Evolutionary conservation across 2,113 vertebrate species (phyloP), one percentile per base, ranked within the genome.

Genomic region (Todiramphus saurophagus): DNA sequence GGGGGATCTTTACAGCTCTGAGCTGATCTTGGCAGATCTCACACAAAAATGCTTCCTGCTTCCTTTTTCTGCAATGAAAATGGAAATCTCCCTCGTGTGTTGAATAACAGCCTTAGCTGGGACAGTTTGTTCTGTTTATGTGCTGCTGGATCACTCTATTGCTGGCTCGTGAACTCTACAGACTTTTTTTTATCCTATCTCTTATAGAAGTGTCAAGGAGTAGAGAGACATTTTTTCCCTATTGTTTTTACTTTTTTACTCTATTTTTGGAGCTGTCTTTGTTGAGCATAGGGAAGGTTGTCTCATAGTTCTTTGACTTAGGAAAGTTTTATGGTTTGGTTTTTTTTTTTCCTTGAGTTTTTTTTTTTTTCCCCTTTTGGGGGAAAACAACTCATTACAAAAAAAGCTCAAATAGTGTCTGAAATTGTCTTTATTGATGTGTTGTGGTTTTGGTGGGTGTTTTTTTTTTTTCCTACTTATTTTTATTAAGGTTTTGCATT

Each of bases 141-240:
- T 46, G 20, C 63, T 67, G 16, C 70, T 48, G 51, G 44, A 43
- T 93, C 64, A 31, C 43, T 86, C 39, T 76, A 6, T 13, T 43
- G 27, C 10, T 11, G 11, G 48, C 25, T 50, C 0, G 0, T 53
- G 48, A 80, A 16, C 50, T 3, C 72, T 46, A 24, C 0, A 33
- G 33, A 8, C 9, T 5, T 83, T n/a, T 50, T 62, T 35, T 19
- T 16, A 62, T 43, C 21, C 16, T 16, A 58, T 25, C 5, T 53
- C 14, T 62, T 53, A 23, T 0, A 16, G 13, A 85, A 73, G 3
- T 19, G 7, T 39, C 24, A 41, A 80, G 3, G 30, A 5, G 1
- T 43, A 76, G 35, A 39, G 10, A 20, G 25, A 31, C 6, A 5
- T 72, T 72, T 83, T 70, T 83, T 70, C 30, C n/a, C 39, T 41